These are phyloP conservation scores for Henricia sp. DNA, from an alignment of 53 echinoderm and acorn worm genomes.

Conservation along the genomic window DNA sequence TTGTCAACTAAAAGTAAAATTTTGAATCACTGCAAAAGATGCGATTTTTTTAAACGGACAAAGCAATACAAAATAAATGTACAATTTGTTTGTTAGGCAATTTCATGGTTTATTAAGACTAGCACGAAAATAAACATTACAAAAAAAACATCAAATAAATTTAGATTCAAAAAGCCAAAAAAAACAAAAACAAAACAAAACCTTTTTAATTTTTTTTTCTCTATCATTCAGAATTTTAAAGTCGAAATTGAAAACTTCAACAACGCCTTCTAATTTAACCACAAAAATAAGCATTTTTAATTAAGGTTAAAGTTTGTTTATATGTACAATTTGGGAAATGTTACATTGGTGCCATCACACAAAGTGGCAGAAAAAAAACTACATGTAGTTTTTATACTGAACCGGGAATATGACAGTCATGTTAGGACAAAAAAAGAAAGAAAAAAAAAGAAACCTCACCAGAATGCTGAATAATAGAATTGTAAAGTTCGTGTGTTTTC, in stretches of 20 bases:
- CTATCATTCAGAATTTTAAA: neutral
- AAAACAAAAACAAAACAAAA: neutral
- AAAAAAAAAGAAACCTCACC: neutral
- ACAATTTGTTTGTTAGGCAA: no score
- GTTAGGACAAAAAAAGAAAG: neutral
- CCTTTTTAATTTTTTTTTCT: neutral
- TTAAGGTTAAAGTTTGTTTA: slow-evolving; percentile 27
- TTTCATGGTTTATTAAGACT: slow-evolving; percentile 58
- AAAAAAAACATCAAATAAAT: slow-evolving; percentile 1
- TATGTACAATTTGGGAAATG: slow-evolving; percentile 44
- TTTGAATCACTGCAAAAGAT: no score
- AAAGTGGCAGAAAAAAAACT: neutral
- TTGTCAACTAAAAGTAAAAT: no score
- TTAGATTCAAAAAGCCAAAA: neutral
- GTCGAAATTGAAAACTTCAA: neutral
- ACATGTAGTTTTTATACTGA: neutral
- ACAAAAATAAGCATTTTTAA: slow-evolving; percentile 50
- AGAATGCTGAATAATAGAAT: neutral
- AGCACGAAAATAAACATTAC: no score
- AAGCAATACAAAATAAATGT: no score
- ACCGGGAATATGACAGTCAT: neutral
- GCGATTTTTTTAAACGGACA: no score
- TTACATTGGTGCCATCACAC: neutral
- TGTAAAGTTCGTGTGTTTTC: no score
- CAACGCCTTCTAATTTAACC: slow-evolving; percentile 7